Evolutionary conservation across 2,113 vertebrate species (phyloP).

Genomic region (Chlorocebus sabaeus): DNA sequence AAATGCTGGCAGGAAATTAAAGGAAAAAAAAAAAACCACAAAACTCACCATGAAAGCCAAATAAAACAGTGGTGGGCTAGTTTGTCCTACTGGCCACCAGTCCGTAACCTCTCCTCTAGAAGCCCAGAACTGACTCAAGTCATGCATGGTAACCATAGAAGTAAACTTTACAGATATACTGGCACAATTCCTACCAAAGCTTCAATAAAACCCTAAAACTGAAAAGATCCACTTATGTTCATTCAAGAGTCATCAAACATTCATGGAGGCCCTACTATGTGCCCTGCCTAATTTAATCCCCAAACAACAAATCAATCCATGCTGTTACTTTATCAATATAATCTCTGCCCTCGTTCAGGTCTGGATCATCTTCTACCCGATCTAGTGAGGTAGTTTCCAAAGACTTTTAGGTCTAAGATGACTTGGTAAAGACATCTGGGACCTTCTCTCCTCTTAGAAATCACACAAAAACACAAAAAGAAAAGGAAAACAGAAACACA

Average conservation of each 20-base stretch:
- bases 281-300: background rate
- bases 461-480: background rate
- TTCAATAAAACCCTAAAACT: background rate
- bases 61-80: background rate
- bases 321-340: background rate
- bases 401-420: background rate
- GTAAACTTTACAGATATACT: background rate
- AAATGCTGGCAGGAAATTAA: constrained; percentile 62
- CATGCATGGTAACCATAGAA: background rate
- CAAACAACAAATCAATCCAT: background rate
- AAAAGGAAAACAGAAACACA: background rate
- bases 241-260: background rate
- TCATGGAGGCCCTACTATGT: background rate
- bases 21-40: background rate
- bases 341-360: background rate
- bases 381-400: background rate
- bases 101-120: constrained; percentile 35
- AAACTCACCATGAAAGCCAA: background rate
- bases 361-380: background rate
- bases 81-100: background rate
- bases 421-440: background rate
- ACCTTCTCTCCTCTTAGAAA: background rate
- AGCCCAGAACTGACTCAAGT: background rate
- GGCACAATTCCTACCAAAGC: background rate
- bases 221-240: background rate